phyloP scores from a whole-genome alignment of 2,888 invertebrate genomes.

The Argyresthia albistria region DNA sequence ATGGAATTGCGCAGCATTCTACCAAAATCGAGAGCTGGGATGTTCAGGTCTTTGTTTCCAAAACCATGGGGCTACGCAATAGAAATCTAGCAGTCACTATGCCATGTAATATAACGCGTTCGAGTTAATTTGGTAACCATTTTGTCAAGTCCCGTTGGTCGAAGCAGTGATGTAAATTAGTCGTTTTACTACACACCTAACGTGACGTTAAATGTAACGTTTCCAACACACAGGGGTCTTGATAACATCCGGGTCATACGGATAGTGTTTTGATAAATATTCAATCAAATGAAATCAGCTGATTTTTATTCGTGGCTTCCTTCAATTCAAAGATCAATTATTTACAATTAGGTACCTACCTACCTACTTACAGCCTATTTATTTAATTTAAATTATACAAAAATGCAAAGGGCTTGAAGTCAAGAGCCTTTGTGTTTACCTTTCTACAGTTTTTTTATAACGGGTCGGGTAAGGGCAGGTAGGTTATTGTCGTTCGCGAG shows the following conservation, averaged over 20 bases:
- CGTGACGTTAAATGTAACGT: background rate
- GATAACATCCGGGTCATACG: too few species aligned
- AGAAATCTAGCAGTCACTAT: slow-evolving; percentile 13
- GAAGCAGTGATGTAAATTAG: slow-evolving; percentile 11
- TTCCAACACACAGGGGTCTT: too few species aligned
- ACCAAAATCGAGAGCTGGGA: background rate
- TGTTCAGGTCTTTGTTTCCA: slow-evolving; percentile 21
- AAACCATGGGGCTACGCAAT: too few species aligned
- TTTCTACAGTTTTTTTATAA: background rate
- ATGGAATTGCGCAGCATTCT: background rate
- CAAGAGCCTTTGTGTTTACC: background rate
- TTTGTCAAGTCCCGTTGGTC: slow-evolving; percentile 2
- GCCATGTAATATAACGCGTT: slow-evolving; percentile 22
- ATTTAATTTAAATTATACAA: background rate
- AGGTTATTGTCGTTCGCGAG: background rate
- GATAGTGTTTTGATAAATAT: too few species aligned
- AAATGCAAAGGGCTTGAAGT: background rate
- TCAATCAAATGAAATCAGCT: too few species aligned
- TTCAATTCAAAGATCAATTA: background rate
- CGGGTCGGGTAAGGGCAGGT: background rate
- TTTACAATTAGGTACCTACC: too few species aligned
- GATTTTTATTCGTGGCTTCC: too few species aligned
- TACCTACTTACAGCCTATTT: too few species aligned
- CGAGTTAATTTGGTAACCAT: slow-evolving; percentile 18
- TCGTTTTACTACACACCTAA: slow-evolving; percentile 16